phyloP scores from a whole-genome alignment of 1,140 invertebrate genomes.

The Holotrichia oblita region DNA sequence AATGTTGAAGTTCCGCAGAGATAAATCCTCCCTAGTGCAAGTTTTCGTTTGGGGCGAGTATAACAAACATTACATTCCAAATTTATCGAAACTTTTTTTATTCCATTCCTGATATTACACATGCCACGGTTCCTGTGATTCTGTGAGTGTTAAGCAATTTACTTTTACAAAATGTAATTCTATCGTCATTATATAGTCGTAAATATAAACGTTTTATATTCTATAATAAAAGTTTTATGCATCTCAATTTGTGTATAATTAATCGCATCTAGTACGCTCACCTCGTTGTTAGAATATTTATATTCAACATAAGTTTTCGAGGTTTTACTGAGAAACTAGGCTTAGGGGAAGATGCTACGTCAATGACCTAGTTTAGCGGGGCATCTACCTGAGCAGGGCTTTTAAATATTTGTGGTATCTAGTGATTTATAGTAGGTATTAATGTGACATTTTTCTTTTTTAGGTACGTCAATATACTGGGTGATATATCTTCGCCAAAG shows the following conservation, averaged over 20 bases:
- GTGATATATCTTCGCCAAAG: background rate
- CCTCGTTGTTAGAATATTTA: background rate
- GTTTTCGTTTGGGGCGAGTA: background rate
- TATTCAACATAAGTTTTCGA: conserved; percentile 19
- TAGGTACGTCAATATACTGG: conserved; percentile 25
- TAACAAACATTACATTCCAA: background rate
- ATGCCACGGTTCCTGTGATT: background rate
- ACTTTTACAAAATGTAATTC: too few relatives aligned
- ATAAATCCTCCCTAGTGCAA: conserved; percentile 5
- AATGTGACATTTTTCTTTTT: conserved; percentile 10
- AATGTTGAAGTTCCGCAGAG: conserved; percentile 3
- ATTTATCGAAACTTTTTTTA: conserved; percentile 7
- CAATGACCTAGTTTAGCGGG: conserved; percentile 1
- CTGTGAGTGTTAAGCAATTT: too few relatives aligned
- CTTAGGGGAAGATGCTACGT: background rate
- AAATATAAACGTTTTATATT: background rate
- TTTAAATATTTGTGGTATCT: conserved; percentile 27
- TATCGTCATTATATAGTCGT: too few relatives aligned
- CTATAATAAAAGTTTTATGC: too few relatives aligned
- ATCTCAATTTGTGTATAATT: background rate
- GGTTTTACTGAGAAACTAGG: background rate
- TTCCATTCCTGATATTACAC: conserved; percentile 12
- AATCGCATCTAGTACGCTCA: background rate
- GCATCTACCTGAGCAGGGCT: background rate
- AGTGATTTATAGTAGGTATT: conserved; percentile 24